A percentile compares a stretch with the other conserved stretches of the same genome.
phyloP scores from a whole-genome alignment of 2,797 vertebrate genomes.

The Notamacropus eugenii region DNA sequence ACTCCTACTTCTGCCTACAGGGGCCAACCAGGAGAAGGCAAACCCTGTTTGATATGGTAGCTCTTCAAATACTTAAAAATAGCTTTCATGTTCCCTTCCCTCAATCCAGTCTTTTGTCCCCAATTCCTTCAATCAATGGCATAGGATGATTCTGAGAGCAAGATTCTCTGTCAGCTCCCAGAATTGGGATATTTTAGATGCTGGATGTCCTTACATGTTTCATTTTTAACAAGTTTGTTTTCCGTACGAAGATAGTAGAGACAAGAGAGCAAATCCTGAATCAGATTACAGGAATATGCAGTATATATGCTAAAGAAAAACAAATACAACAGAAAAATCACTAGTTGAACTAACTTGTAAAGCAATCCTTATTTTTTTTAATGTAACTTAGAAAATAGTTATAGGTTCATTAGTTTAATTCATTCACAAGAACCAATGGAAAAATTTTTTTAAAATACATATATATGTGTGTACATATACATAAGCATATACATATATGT shows the following conservation, averaged over 20 bases:
- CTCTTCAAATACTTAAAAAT: background rate
- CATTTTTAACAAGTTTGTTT: background rate
- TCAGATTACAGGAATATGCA: background rate
- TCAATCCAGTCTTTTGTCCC: background rate
- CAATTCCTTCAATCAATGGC: background rate
- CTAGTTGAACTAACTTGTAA: background rate
- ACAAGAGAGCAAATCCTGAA: background rate
- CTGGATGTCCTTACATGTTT: background rate
- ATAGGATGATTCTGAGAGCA: background rate
- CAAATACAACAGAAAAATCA: conserved; percentile 27
- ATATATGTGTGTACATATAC: background rate
- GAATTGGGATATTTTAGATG: background rate
- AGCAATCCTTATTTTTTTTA: conserved; percentile 34
- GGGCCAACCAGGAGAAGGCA: background rate
- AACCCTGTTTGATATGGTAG: background rate
- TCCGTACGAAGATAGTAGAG: background rate
- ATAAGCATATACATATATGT: background rate
- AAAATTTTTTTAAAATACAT: background rate
- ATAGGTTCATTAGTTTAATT: conserved; percentile 37
- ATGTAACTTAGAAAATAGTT: conserved; percentile 25
- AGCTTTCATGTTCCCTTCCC: background rate
- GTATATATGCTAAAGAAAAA: conserved; percentile 26
- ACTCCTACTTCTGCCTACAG: background rate
- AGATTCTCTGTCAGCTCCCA: background rate
- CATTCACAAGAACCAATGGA: conserved; percentile 10